phyloP scores from a whole-genome alignment of 2,888 invertebrate species.

The Netelia inedita region DNA sequence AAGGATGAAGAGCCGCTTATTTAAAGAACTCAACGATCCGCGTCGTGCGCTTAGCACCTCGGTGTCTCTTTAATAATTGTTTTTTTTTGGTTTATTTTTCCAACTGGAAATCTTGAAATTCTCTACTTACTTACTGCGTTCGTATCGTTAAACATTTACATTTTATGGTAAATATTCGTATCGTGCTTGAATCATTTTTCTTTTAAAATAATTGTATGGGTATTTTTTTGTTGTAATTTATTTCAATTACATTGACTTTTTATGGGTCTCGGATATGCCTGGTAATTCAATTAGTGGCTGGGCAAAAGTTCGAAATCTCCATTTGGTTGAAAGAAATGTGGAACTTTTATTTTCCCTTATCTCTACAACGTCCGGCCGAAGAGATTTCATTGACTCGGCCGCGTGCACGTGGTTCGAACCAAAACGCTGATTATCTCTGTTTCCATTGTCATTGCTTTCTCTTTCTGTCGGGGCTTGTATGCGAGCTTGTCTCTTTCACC shows the following conservation, averaged over 20 bases:
- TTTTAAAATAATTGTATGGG: too few relatives aligned
- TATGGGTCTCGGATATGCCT: not conserved
- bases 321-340: not conserved
- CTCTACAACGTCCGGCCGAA: conserved; percentile 25
- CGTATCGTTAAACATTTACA: too few relatives aligned
- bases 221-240: too few relatives aligned
- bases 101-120: too few relatives aligned
- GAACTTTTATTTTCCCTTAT: conserved; percentile 24
- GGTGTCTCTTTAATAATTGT: not conserved
- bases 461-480: conserved; percentile 19
- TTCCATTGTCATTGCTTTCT: conserved; percentile 40
- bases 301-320: not conserved
- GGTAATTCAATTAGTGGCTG: not conserved
- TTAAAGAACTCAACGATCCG: conserved; percentile 9
- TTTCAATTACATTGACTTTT: not conserved
- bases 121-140: too few relatives aligned
- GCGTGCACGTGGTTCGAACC: conserved; percentile 15
- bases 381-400: conserved; percentile 20
- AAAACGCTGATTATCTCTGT: conserved; percentile 53
- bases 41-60: not conserved
- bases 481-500: conserved; percentile 25
- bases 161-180: too few relatives aligned
- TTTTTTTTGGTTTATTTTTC: too few relatives aligned
- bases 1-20: not conserved
- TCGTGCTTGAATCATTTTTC: too few relatives aligned